Percentiles rank a stretch among this genome's conserved stretches.
phyloP scores from a whole-genome alignment of 2,888 invertebrate genomes.

The Drosophila subquinaria region DNA sequence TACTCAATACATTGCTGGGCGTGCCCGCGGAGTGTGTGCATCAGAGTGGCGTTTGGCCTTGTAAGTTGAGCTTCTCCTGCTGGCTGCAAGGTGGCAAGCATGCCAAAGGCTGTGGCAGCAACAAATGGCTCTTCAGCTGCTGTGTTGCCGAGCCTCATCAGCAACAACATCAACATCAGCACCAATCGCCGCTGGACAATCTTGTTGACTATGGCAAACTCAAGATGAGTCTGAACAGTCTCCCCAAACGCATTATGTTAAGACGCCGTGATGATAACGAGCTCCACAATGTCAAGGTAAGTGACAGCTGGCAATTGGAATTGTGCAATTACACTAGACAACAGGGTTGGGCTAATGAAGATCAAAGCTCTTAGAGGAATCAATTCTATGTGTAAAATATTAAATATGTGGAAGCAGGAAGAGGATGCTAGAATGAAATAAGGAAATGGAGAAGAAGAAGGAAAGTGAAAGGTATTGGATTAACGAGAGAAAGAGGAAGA shows the following conservation, averaged over 20 bases:
- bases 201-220: constrained; percentile 81
- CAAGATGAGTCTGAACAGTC: constrained; percentile 60
- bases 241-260: constrained; percentile 84
- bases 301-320: constrained; percentile 12
- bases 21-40: constrained; percentile 85
- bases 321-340: constrained; percentile 42
- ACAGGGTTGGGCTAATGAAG: neutral
- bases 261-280: constrained; percentile 84
- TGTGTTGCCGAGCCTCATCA: constrained; percentile 87
- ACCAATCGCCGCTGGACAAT: constrained; percentile 75
- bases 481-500: neutral
- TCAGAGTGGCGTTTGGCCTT: constrained; percentile 88
- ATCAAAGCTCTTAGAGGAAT: neutral
- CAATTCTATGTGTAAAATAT: neutral
- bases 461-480: neutral
- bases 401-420: neutral
- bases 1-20: constrained; percentile 84
- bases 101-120: constrained; percentile 89
- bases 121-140: constrained; percentile 90
- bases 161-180: constrained; percentile 86
- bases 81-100: constrained; percentile 91
- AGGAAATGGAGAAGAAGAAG: neutral
- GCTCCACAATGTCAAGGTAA: constrained; percentile 68
- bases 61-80: constrained; percentile 90
- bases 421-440: neutral